Base-by-base conservation (phyloP, 1,140 invertebrate genomes). In the Tetramorium parvispinum region DNA sequence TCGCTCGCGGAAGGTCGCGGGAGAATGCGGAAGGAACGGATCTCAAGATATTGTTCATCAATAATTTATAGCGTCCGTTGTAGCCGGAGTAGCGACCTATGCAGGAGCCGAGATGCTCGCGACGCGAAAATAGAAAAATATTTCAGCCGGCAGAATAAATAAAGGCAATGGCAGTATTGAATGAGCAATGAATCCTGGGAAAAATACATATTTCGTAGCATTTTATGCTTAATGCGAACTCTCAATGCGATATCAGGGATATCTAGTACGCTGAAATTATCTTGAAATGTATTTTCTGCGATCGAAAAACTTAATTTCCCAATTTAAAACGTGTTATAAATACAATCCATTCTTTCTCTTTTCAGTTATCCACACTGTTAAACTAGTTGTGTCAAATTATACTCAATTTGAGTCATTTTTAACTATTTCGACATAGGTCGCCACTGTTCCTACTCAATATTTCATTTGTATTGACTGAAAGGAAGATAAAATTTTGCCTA, bases 31-130 rank as follows among this genome's bases (percentile, higher is more conserved):
- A 71, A 71, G 53, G 18, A 73, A 57, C 66, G 66, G 18, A 73
- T 83, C 66, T 83, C 68, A 24, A 83, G 68, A 83, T 75, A 83
- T 83, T 83, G 53, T 75, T 83, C 68, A 49, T 83, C 79, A 83
- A 83, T 83, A 83, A 83, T 75, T 83, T 83, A 83, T 73, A 2
- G 79, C 40, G 5, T 32, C 24, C 8, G 53, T 18, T 32, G 16
- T 68, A 53, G 5, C 43, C 43, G 37, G 13, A 66, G 59, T 37
- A 51, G 13, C 61, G 46, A 81, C 8, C 51, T 59, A 37, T 37
- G n/a, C 24, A 61, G 18, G 21, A 83, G 18, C 21, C 8, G 77
- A 71, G 32, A 61, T 61, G 24, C 49, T 18, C 24, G 65, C 40
- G 40, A 46, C 18, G 18, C 46, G 43, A 11, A 75, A 49, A 83